Conservation (phyloP, 2,888 invertebrate genomes). For the Mantis religiosa region DNA sequence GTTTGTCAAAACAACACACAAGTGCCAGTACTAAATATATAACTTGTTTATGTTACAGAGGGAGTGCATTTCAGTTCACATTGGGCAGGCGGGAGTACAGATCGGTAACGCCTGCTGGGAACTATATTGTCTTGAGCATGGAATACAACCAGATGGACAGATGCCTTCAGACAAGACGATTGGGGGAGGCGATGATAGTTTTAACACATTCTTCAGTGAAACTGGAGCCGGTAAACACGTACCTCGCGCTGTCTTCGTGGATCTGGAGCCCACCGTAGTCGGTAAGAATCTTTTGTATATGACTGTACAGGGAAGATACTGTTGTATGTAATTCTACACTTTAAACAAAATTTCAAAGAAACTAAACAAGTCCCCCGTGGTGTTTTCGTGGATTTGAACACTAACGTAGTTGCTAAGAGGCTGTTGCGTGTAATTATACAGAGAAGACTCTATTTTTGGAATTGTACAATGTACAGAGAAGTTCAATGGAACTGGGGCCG, state of each 20-base stretch:
- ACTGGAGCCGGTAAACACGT: constrained; percentile 95
- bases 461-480: no score
- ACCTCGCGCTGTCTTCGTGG: constrained; percentile 90
- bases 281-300: constrained; percentile 42
- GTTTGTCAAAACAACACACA: no score
- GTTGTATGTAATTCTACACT: no score
- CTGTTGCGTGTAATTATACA: no score
- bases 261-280: constrained; percentile 94
- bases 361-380: constrained; percentile 60
- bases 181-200: constrained; percentile 88
- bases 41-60: constrained; percentile 50
- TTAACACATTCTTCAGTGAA: constrained; percentile 92
- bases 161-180: constrained; percentile 92
- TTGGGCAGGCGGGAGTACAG: constrained; percentile 82
- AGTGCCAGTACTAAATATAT: no score
- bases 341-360: no score
- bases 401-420: constrained; percentile 51
- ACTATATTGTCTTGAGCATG: constrained; percentile 81
- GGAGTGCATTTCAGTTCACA: constrained; percentile 75
- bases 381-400: constrained; percentile 93
- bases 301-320: no score
- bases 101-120: constrained; percentile 90
- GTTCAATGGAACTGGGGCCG: constrained; percentile 40
- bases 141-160: constrained; percentile 89
- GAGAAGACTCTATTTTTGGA: no score